Conservation (phyloP, 2,797 vertebrate genomes). For the Todus mexicanus region DNA sequence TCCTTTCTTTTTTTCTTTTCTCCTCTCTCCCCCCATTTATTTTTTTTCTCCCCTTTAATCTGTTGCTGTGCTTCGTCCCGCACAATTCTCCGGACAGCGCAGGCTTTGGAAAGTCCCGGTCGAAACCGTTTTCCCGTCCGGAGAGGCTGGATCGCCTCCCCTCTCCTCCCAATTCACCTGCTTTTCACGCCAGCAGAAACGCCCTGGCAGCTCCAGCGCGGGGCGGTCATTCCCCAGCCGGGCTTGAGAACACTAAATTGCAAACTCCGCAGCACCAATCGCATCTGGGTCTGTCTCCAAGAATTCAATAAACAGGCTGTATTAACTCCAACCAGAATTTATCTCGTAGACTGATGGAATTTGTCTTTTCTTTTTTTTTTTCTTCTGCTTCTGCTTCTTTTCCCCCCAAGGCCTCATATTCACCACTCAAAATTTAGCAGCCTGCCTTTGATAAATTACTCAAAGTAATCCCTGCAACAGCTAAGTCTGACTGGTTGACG, state of each 20-base stretch:
- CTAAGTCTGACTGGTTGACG: conserved; percentile 65
- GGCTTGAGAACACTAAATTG: conserved; percentile 28
- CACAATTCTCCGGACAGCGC: neutral
- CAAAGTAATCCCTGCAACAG: conserved; percentile 71
- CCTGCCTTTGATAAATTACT: conserved; percentile 73
- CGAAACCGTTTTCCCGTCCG: neutral
- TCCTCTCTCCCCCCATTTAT: neutral
- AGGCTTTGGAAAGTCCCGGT: neutral
- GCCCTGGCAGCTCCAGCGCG: neutral
- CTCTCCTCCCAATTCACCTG: conserved; percentile 34
- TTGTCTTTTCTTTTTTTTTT: neutral
- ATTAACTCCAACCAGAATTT: conserved; percentile 53
- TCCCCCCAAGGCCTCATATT: conserved; percentile 54
- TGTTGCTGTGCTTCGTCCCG: neutral
- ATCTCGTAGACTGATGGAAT: conserved; percentile 50
- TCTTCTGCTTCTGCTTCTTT: conserved; percentile 5
- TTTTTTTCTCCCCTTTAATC: neutral
- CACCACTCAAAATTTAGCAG: conserved; percentile 69
- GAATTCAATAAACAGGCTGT: conserved; percentile 57
- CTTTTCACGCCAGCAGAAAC: neutral
- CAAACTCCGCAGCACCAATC: conserved; percentile 24
- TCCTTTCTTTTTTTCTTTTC: no score
- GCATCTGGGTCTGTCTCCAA: neutral
- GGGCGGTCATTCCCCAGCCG: neutral
- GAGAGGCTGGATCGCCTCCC: neutral